Conservation (phyloP, 2,888 invertebrate species). For the Choreutis nemorana region DNA sequence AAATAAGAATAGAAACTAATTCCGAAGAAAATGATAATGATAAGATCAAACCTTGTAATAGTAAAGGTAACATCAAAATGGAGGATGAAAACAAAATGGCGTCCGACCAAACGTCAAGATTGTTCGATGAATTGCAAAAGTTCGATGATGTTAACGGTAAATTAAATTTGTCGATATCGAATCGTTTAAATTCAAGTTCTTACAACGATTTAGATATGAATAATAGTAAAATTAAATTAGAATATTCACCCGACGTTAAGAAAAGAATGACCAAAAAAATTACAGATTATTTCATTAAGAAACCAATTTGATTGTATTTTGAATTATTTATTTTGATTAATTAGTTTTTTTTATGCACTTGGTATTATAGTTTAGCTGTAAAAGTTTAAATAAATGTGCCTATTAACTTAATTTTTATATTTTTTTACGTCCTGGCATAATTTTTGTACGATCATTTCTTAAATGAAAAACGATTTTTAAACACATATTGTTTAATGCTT, state of each 20-base stretch:
- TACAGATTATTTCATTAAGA: conserved; percentile 50
- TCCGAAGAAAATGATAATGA: conserved; percentile 3
- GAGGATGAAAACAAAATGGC: conserved; percentile 5
- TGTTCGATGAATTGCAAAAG: conserved; percentile 33
- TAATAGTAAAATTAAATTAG: no score
- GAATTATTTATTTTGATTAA: conserved; percentile 2
- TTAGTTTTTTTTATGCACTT: not conserved
- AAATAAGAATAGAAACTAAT: conserved; percentile 8
- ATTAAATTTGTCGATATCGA: conserved; percentile 27
- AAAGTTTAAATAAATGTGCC: no score
- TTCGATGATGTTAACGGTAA: conserved; percentile 27
- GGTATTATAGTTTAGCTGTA: no score
- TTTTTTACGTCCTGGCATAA: no score
- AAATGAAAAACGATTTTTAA: no score
- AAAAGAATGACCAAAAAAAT: conserved; percentile 42
- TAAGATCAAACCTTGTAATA: conserved; percentile 3
- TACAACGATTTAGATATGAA: no score
- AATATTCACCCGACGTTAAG: conserved; percentile 34
- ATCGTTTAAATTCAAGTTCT: no score
- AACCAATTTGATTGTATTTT: conserved; percentile 20
- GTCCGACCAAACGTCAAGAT: conserved; percentile 14
- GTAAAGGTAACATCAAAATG: conserved; percentile 7
- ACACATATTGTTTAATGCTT: no score
- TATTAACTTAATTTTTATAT: no score
- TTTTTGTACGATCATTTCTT: no score